A percentile compares a stretch with the other conserved stretches of the same genome.
Evolutionary conservation across 2,113 vertebrate genomes (phyloP).

Genomic region (Rousettus leschenaultii): DNA sequence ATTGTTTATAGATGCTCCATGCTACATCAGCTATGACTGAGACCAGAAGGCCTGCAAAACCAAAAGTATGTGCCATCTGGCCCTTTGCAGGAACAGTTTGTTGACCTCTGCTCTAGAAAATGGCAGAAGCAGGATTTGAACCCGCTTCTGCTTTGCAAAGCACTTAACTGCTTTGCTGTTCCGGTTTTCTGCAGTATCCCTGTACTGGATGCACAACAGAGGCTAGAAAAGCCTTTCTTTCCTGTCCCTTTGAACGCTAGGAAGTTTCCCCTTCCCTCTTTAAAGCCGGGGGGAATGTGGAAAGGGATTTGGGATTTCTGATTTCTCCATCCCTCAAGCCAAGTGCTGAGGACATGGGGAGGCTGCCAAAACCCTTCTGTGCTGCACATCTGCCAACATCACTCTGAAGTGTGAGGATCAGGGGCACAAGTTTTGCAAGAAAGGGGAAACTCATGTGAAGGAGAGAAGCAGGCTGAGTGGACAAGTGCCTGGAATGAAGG

Average conservation of each 20-base stretch:
- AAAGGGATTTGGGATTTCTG: background rate
- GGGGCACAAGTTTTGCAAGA: background rate
- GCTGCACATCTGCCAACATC: background rate
- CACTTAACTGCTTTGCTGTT: background rate
- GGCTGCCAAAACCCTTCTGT: background rate
- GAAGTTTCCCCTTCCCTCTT: background rate
- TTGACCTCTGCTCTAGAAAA: background rate
- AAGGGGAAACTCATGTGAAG: background rate
- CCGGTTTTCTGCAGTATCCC: background rate
- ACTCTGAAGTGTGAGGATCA: background rate
- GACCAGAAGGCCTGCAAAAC: background rate
- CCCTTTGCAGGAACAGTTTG: background rate
- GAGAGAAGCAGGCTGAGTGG: background rate
- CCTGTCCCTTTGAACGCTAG: background rate
- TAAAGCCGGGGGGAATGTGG: background rate
- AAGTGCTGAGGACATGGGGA: background rate
- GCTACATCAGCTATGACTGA: background rate
- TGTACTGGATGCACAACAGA: background rate
- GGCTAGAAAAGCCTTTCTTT: background rate
- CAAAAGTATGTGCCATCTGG: background rate
- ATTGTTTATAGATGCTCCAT: background rate
- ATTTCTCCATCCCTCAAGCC: background rate
- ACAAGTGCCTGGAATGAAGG: background rate
- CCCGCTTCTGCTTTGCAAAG: background rate
- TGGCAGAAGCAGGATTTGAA: background rate